phyloP scores from a whole-genome alignment of 2,113 vertebrate species.

The Hyla sarda region DNA sequence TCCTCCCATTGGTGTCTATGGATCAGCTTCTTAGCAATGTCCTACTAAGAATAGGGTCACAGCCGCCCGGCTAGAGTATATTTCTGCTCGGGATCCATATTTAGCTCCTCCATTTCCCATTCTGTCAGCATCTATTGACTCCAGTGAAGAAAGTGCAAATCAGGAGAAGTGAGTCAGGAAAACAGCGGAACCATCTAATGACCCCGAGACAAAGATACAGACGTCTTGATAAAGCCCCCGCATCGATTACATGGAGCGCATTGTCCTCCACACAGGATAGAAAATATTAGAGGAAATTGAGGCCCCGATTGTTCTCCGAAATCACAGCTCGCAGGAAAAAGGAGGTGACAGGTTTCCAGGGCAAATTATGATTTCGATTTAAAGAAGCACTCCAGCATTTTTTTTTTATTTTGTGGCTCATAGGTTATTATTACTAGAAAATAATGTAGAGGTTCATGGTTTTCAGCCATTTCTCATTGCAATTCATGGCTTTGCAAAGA shows the following conservation, averaged over 20 bases:
- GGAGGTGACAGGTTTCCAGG: background rate
- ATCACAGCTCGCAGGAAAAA: conserved; percentile 36
- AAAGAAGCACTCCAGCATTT: too few relatives aligned
- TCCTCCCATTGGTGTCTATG: background rate
- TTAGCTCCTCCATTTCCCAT: conserved; percentile 31
- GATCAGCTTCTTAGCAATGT: background rate
- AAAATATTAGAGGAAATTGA: conserved; percentile 22
- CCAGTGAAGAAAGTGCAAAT: conserved; percentile 37
- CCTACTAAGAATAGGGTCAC: background rate
- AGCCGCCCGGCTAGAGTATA: background rate
- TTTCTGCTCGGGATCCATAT: background rate
- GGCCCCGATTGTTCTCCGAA: conserved; percentile 4
- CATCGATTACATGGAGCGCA: background rate
- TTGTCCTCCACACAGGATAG: conserved; percentile 6
- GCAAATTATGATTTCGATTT: background rate
- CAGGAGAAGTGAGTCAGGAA: conserved; percentile 22
- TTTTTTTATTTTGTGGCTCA: too few relatives aligned
- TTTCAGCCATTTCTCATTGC: too few relatives aligned
- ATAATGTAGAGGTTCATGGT: too few relatives aligned
- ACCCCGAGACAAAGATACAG: conserved; percentile 6
- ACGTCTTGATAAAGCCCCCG: background rate
- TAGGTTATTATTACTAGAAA: too few relatives aligned
- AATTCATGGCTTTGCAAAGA: too few relatives aligned
- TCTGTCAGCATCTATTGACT: conserved; percentile 44
- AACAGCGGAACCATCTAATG: conserved; percentile 36